phyloP scores from a whole-genome alignment of 2,888 invertebrate genomes.

The Gymnosoma rotundatum region DNA sequence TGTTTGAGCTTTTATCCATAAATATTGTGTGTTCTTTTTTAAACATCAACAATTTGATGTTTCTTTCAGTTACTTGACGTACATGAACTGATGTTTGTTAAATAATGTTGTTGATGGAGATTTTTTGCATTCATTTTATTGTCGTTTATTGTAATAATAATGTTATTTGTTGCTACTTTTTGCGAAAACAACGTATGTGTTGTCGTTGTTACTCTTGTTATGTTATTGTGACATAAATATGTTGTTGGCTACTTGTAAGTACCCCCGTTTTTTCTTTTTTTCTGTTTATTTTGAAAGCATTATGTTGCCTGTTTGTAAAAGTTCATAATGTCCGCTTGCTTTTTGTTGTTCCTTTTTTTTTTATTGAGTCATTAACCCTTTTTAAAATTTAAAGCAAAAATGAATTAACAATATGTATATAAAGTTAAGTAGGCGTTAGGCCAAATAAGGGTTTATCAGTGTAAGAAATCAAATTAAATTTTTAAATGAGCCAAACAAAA shows the following conservation, averaged over 20 bases:
- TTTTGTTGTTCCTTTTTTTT: neutral
- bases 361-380: slow-evolving; percentile 68
- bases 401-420: slow-evolving; percentile 26
- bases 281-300: slow-evolving; percentile 20
- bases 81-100: neutral
- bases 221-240: slow-evolving; percentile 68
- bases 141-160: slow-evolving; percentile 19
- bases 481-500: slow-evolving; percentile 65
- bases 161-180: slow-evolving; percentile 38
- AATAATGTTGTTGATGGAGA: slow-evolving; percentile 35
- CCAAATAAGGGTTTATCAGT: slow-evolving; percentile 66
- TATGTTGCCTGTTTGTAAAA: slow-evolving; percentile 46
- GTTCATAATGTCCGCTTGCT: slow-evolving; percentile 41
- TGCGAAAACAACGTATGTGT: slow-evolving; percentile 25
- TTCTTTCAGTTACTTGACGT: slow-evolving; percentile 14
- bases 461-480: slow-evolving; percentile 71
- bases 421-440: slow-evolving; percentile 69
- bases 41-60: slow-evolving; percentile 54
- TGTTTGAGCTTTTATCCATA: slow-evolving; percentile 41
- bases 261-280: slow-evolving; percentile 26
- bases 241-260: slow-evolving; percentile 56
- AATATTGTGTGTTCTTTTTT: slow-evolving; percentile 34
- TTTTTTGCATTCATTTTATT: slow-evolving; percentile 41
- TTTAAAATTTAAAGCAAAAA: slow-evolving; percentile 42
- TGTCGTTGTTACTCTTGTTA: slow-evolving; percentile 41